phyloP scores from a whole-genome alignment of 2,797 vertebrate species.

The Poecilia wingei region DNA sequence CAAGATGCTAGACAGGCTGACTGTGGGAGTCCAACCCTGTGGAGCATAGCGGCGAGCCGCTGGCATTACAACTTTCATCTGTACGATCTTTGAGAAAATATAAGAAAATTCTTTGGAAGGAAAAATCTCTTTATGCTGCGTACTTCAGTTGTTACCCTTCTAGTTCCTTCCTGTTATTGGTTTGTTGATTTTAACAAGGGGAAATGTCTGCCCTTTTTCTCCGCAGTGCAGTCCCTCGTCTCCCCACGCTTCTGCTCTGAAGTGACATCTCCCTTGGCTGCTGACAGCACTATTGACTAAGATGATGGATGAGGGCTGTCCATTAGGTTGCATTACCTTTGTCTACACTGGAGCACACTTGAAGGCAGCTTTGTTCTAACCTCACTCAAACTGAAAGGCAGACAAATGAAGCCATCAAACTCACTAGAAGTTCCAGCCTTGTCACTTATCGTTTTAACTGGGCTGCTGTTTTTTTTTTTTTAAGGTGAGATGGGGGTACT shows the following conservation, averaged over 20 bases:
- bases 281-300: constrained; percentile 77
- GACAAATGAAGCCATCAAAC: constrained; percentile 79
- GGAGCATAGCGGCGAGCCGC: background rate
- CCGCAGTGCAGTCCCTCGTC: constrained; percentile 45
- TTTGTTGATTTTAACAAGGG: constrained; percentile 52
- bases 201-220: constrained; percentile 44
- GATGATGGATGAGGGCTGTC: constrained; percentile 82
- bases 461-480: background rate
- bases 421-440: constrained; percentile 53
- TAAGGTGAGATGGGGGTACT: background rate
- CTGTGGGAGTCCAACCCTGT: background rate
- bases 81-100: background rate
- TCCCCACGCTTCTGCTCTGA: constrained; percentile 57
- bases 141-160: constrained; percentile 3
- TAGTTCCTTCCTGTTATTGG: constrained; percentile 25
- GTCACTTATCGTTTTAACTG: constrained; percentile 54
- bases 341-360: constrained; percentile 70
- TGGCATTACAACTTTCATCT: background rate
- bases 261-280: constrained; percentile 75
- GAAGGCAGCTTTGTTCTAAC: constrained; percentile 80
- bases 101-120: background rate
- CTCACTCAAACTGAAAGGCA: constrained; percentile 76
- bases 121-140: background rate
- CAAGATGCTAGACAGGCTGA: constrained; percentile 61
- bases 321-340: constrained; percentile 80